Conservation (phyloP, 2,113 vertebrate species). For the Kryptolebias marmoratus region DNA sequence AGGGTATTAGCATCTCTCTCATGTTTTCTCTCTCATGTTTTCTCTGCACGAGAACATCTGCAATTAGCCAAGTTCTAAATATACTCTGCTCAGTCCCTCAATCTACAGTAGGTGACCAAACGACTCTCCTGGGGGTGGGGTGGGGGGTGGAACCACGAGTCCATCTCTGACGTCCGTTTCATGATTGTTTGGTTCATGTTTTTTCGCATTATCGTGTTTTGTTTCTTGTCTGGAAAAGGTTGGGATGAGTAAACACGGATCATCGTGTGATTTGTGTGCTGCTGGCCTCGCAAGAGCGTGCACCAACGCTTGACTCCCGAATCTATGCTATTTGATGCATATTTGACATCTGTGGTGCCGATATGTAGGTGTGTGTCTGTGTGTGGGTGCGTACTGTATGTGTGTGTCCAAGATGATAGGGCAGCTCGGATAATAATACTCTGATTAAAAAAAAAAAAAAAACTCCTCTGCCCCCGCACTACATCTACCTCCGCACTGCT, state of each 20-base stretch:
- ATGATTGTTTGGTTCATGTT: slow-evolving; percentile 39
- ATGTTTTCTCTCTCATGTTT: slow-evolving; percentile 54
- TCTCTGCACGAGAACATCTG: slow-evolving; percentile 69
- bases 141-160: slow-evolving; percentile 30
- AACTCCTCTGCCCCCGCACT: slow-evolving; percentile 60
- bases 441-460: slow-evolving; percentile 57
- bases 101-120: slow-evolving; percentile 30
- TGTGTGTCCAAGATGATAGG: slow-evolving; percentile 63
- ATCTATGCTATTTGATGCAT: slow-evolving; percentile 37
- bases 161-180: slow-evolving; percentile 39
- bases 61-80: slow-evolving; percentile 58
- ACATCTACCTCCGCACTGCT: slow-evolving; percentile 72
- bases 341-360: slow-evolving; percentile 46
- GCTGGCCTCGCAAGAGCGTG: not conserved
- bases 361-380: slow-evolving; percentile 1
- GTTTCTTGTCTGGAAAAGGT: slow-evolving; percentile 23
- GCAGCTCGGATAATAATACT: slow-evolving; percentile 63
- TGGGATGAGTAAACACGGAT: slow-evolving; percentile 32
- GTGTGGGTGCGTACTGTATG: slow-evolving; percentile 7
- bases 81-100: slow-evolving; percentile 9
- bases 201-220: slow-evolving; percentile 16
- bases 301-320: slow-evolving; percentile 23
- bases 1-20: slow-evolving; percentile 66
- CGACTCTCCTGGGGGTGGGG: slow-evolving; percentile 37
- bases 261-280: slow-evolving; percentile 27